Percentiles rank a stretch among this genome's conserved stretches.
Conservation (phyloP, 2,888 invertebrate genomes). For the Drosophila colorata region DNA sequence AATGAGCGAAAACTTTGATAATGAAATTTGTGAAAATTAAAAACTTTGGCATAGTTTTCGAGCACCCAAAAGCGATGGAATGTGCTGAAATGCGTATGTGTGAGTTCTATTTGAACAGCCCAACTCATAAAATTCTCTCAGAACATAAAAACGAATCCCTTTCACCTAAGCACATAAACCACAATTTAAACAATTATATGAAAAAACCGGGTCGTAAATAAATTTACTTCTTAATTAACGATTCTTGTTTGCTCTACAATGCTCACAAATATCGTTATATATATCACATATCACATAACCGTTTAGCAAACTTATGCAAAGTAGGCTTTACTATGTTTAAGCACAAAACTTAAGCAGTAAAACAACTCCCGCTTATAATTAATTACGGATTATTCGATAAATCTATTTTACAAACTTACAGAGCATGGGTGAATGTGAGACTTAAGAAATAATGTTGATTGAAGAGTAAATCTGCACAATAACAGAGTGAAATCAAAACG, state of each 20-base stretch:
- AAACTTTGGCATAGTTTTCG: conserved; percentile 49
- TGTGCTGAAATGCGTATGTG: neutral
- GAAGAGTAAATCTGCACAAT: too few species aligned
- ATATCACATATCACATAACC: too few species aligned
- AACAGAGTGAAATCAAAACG: too few species aligned
- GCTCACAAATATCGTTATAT: neutral
- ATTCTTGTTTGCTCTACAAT: neutral
- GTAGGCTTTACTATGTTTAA: neutral
- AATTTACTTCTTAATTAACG: conserved; percentile 44
- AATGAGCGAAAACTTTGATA: conserved; percentile 41
- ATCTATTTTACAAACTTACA: too few species aligned
- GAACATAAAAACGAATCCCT: conserved; percentile 26
- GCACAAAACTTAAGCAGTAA: neutral
- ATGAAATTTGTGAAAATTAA: conserved; percentile 54
- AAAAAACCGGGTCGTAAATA: conserved; percentile 19
- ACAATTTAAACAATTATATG: conserved; percentile 13
- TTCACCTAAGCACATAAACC: conserved; percentile 34
- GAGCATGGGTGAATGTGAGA: too few species aligned
- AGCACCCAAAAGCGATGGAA: neutral
- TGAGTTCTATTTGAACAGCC: conserved; percentile 5
- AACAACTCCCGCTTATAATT: neutral
- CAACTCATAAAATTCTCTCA: conserved; percentile 18
- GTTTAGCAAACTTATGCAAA: neutral
- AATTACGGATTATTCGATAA: too few species aligned
- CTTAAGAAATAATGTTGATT: too few species aligned